Evolutionary conservation across 2,888 invertebrate species (phyloP).

Genomic region (Dicranocentrus wangi): DNA sequence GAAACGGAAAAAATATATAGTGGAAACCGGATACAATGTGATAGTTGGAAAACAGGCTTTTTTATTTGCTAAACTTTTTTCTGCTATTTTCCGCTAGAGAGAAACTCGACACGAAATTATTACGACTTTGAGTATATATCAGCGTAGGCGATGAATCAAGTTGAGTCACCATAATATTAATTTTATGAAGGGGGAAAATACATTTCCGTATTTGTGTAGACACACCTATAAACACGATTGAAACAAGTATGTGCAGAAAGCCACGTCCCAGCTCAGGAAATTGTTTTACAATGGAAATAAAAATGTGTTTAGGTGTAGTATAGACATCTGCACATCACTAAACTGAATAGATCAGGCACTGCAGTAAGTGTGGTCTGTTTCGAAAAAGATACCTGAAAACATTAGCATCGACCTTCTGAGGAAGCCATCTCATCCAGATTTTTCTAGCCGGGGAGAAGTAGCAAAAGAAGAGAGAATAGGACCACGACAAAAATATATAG

Average conservation of each 20-base stretch:
- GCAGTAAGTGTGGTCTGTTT: neutral
- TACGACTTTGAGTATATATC: too few relatives aligned
- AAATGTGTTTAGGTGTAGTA: too few relatives aligned
- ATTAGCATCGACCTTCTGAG: constrained; percentile 27
- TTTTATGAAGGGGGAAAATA: too few relatives aligned
- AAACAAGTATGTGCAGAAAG: neutral
- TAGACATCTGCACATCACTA: too few relatives aligned
- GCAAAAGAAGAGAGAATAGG: constrained; percentile 11
- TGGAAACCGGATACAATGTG: neutral
- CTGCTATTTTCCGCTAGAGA: neutral
- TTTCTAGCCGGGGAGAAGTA: constrained; percentile 13
- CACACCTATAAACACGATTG: neutral
- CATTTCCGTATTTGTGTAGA: too few relatives aligned
- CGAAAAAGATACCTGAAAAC: constrained; percentile 18
- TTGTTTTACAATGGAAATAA: too few relatives aligned
- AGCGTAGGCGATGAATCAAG: too few relatives aligned
- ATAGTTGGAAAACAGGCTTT: neutral
- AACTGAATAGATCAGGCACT: too few relatives aligned
- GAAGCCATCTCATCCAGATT: constrained; percentile 14
- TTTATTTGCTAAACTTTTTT: neutral
- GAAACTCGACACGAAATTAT: too few relatives aligned
- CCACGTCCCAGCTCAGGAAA: too few relatives aligned
- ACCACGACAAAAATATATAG: constrained; percentile 9
- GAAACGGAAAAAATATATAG: constrained; percentile 3
- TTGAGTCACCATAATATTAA: too few relatives aligned